These are phyloP conservation scores for Rhinolophus ferrumequinum DNA, from an alignment of 2,113 vertebrate species.

Conservation along the genomic window DNA sequence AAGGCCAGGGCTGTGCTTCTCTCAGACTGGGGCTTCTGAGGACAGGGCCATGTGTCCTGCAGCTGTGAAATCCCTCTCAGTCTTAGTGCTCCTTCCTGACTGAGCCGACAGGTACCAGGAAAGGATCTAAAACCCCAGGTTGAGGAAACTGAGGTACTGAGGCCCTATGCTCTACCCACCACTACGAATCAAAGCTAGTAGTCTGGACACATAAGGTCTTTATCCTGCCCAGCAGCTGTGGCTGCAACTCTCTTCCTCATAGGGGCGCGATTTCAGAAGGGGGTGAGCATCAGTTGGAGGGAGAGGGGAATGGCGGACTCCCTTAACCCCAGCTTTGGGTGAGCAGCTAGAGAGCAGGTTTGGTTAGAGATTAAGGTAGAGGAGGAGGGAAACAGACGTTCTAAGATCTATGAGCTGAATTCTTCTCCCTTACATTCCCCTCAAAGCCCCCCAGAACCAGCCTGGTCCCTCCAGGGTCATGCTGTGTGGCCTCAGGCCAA, in stretches of 20 bases:
- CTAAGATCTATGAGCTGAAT: slow-evolving; percentile 67
- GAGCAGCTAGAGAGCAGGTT: slow-evolving; percentile 65
- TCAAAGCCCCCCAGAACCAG: slow-evolving; percentile 38
- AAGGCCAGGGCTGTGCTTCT: slow-evolving; percentile 25
- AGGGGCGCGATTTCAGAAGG: neutral
- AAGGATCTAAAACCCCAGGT: slow-evolving; percentile 4
- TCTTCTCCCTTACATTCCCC: slow-evolving; percentile 72
- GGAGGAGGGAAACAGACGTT: slow-evolving; percentile 9
- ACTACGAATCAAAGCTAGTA: neutral
- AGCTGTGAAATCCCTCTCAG: slow-evolving; percentile 34
- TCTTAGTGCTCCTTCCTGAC: slow-evolving; percentile 30
- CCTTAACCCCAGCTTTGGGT: neutral
- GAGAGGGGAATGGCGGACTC: neutral
- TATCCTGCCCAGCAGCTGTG: neutral
- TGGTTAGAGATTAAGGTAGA: slow-evolving; percentile 69
- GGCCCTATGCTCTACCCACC: neutral
- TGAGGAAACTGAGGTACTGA: slow-evolving; percentile 45
- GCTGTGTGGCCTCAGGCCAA: slow-evolving; percentile 69
- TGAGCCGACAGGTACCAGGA: slow-evolving; percentile 14
- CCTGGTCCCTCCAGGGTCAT: slow-evolving; percentile 53
- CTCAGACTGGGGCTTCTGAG: slow-evolving; percentile 22
- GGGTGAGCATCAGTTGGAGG: neutral
- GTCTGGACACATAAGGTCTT: neutral
- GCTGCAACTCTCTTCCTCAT: neutral
- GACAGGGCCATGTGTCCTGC: slow-evolving; percentile 31